phyloP scores from a whole-genome alignment of 2,888 invertebrate species.

The Euplagia quadripunctaria region DNA sequence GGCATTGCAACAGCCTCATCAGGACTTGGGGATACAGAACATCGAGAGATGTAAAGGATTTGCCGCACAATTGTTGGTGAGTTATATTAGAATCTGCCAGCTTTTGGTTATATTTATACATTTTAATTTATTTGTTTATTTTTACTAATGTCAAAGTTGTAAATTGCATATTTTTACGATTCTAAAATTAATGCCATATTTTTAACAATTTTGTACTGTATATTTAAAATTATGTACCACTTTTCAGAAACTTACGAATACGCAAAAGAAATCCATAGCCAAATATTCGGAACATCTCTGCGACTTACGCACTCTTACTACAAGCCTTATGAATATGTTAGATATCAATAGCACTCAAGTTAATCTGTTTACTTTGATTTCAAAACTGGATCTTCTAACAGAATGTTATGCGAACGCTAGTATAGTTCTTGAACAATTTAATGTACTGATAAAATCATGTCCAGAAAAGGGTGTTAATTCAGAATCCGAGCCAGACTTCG shows the following conservation, averaged over 20 bases:
- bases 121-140: no score
- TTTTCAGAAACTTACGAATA: constrained; percentile 88
- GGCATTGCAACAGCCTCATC: constrained; percentile 89
- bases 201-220: no score
- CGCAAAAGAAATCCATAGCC: constrained; percentile 89
- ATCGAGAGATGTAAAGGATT: constrained; percentile 96
- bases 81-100: neutral
- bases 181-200: no score
- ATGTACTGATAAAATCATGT: constrained; percentile 88
- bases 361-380: constrained; percentile 70
- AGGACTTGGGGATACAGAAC: constrained; percentile 93
- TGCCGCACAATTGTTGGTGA: constrained; percentile 91
- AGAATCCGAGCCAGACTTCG: constrained; percentile 73
- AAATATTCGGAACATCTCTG: constrained; percentile 87
- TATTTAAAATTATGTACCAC: no score
- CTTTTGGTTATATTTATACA: neutral
- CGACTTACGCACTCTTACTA: constrained; percentile 84
- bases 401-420: constrained; percentile 83
- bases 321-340: constrained; percentile 71
- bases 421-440: constrained; percentile 90
- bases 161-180: no score
- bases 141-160: no score
- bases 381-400: constrained; percentile 75
- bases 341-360: constrained; percentile 64
- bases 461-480: constrained; percentile 66